Evolutionary conservation across 2,888 invertebrate species (phyloP), one percentile per base, ranked within the genome.

Genomic region (Polymixis flavicincta): DNA sequence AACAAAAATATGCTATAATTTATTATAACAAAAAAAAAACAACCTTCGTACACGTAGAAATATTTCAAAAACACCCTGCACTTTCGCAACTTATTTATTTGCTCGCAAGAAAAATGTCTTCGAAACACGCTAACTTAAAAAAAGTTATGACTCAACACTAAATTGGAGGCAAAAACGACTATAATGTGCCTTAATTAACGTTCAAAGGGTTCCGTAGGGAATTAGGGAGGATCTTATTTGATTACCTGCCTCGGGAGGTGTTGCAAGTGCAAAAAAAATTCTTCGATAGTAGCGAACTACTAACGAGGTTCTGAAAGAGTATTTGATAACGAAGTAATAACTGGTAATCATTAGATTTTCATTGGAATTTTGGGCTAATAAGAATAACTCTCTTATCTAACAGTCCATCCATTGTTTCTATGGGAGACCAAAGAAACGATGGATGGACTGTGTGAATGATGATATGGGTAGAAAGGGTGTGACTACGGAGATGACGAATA

Each of bases 181-280:
- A 60, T 84, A 86, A 85, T 79, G 60, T n/a, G 22, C 61, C 79
- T 22, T 79, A 79, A 86, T 84, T 77, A 79, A 55, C 48, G 64
- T 50, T 70, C 80, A 73, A 82, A 84, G 67, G 84, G 71, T 70
- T 74, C 71, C 73, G 80, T 68, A 76, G 52, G 45, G 54, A 71
- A 78, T 85, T 78, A 83, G 83, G 74, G 77, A 75, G 76, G 75
- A 57, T 80, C 63, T 78, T 87, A 54, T 74, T 84, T 87, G 82
- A 84, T 81, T 76, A 79, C 76, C 79, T 75, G 87, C 85, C 81
- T 79, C 82, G 19, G 86, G 74, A 70, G 80, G 76, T 76, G 84
- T 74, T 87, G 61, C 74, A 67, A 65, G 48, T 5, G 2, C 37
- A 78, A 75, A 78, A 78, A 77, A 86, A 84, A 76, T 22, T 14